Evolutionary conservation across 2,113 vertebrate genomes (phyloP).

Genomic region (Falco punctatus): DNA sequence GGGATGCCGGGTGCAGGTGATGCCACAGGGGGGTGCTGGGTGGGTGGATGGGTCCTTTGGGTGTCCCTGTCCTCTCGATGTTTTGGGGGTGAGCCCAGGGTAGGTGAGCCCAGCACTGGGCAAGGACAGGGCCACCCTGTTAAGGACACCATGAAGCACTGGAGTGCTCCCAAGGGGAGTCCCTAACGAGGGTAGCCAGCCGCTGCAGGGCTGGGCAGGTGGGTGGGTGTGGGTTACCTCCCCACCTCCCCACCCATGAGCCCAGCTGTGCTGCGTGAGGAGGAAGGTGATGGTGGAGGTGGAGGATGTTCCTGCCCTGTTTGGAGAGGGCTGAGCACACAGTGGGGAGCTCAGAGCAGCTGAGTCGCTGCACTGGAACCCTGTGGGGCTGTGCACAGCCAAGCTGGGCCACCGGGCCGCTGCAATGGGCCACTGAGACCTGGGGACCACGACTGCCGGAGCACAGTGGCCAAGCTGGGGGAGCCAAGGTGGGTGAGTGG

Average conservation of each 20-base stretch:
- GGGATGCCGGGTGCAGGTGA: not conserved
- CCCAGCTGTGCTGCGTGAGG: not conserved
- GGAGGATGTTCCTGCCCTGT: not conserved
- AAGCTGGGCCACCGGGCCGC: not conserved
- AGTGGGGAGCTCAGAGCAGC: not conserved
- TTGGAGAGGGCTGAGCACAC: rapidly evolving
- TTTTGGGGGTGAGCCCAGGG: not conserved
- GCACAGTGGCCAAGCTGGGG: not conserved
- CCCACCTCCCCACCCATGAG: not conserved
- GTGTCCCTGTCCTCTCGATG: rapidly evolving
- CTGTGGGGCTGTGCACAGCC: rapidly evolving
- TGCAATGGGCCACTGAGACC: not conserved
- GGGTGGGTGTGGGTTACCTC: not conserved
- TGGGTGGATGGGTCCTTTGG: no score
- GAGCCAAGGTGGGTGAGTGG: rapidly evolving
- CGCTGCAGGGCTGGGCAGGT: not conserved
- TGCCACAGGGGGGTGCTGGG: not conserved
- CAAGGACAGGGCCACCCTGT: not conserved
- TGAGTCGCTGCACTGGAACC: rapidly evolving
- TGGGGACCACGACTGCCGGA: rapidly evolving
- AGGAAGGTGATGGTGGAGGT: not conserved
- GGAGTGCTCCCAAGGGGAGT: not conserved
- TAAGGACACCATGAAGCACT: rapidly evolving
- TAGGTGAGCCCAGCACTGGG: not conserved
- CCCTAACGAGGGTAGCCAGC: rapidly evolving